Evolutionary conservation across 2,888 invertebrate genomes (phyloP), one percentile per base, ranked within the genome.

Genomic region (Drosophila demipolita): DNA sequence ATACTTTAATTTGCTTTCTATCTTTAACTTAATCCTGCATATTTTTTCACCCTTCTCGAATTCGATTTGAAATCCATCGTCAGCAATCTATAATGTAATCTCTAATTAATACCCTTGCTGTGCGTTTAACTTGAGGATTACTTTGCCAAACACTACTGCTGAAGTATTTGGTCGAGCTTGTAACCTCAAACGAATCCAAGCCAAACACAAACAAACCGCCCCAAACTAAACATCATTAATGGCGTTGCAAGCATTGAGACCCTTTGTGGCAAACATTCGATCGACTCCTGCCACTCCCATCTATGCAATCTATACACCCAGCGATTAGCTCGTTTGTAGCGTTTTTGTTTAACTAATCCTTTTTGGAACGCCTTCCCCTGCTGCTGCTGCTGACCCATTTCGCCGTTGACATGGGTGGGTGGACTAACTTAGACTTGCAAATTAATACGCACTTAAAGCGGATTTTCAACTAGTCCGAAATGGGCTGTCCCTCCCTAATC

Each of bases 291-390:
- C n/a, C 15, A 1, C 55, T n/a, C 40, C 40, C 23, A 55, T 12
- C 17, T 26, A n/a, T n/a, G 38, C 54, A 15, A 20, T 45, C 42
- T 26, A 26, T n/a, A 38, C 20, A 33, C 33, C 45, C 58, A n/a
- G 66, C 82, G 73, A 89, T 84, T 84, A 84, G 89, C 82, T 84
- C 75, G 64, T 71, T 87, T 73, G 68, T 58, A 71, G 45, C 62
- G 66, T 73, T 73, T 87, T 67, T 89, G 90, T 87, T 89, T 89
- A 90, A 68, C 88, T 85, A 85, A 89, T 84, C 83, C 89, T 63
- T 81, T 73, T 58, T 54, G 68, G 65, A 49, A 36, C 42, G 48
- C 48, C 67, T 49, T 35, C 40, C 15, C 4, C 32, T 17, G 0
- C 4, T 20, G 29, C 54, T 58, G 32, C 32, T 20, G 42, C 23